These are phyloP conservation scores for Glaucidium brasilianum DNA, from an alignment of 2,113 vertebrate genomes.

Conservation along the genomic window DNA sequence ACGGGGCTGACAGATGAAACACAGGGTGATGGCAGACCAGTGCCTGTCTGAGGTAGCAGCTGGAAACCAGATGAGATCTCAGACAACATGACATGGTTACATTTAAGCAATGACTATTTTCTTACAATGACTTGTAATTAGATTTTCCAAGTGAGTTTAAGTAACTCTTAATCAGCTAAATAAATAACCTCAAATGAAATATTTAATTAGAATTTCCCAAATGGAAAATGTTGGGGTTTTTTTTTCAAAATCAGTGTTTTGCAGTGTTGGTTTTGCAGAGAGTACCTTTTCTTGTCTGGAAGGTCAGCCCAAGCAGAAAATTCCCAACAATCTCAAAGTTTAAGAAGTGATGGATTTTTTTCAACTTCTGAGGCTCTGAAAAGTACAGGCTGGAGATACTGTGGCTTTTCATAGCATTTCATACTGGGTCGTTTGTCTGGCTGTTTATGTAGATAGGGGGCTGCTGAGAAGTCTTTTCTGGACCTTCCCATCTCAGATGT, in stretches of 20 bases:
- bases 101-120: not conserved
- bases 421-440: not conserved
- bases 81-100: not conserved
- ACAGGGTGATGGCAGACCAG: not conserved
- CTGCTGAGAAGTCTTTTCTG: conserved; percentile 1
- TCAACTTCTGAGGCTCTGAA: not conserved
- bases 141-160: not conserved
- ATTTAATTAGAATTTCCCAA: not conserved
- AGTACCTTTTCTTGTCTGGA: not conserved
- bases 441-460: not conserved
- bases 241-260: not conserved
- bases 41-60: not conserved
- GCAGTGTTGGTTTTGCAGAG: not conserved
- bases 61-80: not conserved
- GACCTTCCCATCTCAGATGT: not conserved
- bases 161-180: not conserved
- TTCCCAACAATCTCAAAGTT: not conserved
- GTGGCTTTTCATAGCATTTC: not conserved
- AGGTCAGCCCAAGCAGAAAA: not conserved
- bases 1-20: not conserved
- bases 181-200: not conserved
- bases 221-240: not conserved
- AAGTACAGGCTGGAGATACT: not conserved
- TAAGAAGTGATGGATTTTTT: not conserved
- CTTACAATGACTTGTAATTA: not conserved